phyloP scores from a whole-genome alignment of 2,797 vertebrate genomes.

The Tokudaia tokunoshimensis region DNA sequence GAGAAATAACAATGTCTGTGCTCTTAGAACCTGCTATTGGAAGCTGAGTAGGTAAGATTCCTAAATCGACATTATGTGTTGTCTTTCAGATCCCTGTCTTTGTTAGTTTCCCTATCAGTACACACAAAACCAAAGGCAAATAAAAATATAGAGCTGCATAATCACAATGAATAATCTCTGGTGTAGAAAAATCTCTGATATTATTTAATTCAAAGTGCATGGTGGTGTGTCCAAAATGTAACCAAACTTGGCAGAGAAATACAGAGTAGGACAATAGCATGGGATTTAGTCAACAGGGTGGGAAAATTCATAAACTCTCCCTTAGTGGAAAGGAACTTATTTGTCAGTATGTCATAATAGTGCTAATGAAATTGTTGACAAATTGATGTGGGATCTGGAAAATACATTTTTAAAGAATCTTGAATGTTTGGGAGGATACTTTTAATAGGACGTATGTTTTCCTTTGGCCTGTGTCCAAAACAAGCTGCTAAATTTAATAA shows the following conservation, averaged over 20 bases:
- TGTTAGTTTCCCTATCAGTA: not conserved
- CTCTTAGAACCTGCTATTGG: not conserved
- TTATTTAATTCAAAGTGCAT: slow-evolving; percentile 40
- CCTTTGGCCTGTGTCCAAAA: slow-evolving; percentile 11
- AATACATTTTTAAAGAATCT: slow-evolving; percentile 4
- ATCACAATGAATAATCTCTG: not conserved
- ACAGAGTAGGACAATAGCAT: not conserved
- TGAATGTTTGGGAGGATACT: slow-evolving; percentile 3
- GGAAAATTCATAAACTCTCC: not conserved
- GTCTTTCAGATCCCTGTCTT: not conserved
- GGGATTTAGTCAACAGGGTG: not conserved
- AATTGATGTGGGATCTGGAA: not conserved
- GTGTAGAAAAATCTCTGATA: not conserved
- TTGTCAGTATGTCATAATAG: not conserved
- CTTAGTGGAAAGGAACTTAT: not conserved
- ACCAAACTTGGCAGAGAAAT: slow-evolving; percentile 12
- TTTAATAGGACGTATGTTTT: slow-evolving; percentile 28
- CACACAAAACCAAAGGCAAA: not conserved
- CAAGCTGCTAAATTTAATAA: slow-evolving; percentile 27
- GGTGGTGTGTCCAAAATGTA: not conserved
- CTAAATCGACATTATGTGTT: slow-evolving; percentile 35
- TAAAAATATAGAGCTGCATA: not conserved
- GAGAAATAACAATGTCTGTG: not conserved
- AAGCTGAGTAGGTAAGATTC: not conserved
- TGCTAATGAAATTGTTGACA: slow-evolving; percentile 34